A percentile compares a stretch with the other conserved stretches of the same genome.
Evolutionary conservation across 2,888 invertebrate species (phyloP).

Genomic region (Drosophila kanekoi): DNA sequence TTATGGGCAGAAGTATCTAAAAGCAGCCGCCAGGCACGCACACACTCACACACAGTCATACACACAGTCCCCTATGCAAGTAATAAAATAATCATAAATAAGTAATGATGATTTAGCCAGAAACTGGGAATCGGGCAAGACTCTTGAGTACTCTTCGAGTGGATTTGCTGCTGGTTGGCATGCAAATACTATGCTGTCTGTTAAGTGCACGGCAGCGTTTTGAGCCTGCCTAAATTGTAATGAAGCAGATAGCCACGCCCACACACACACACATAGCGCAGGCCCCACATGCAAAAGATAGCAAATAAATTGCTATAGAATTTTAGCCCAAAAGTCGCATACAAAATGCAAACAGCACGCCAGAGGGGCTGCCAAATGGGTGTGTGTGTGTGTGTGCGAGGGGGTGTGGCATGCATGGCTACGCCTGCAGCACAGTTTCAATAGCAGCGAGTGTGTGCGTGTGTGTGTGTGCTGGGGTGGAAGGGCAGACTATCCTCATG

Average conservation of each 20-base stretch:
- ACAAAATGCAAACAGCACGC: slow-evolving; percentile 57
- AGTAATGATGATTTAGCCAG: slow-evolving; percentile 72
- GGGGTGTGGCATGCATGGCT: slow-evolving; percentile 4
- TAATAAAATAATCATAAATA: slow-evolving; percentile 82
- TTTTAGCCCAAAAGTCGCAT: slow-evolving; percentile 82
- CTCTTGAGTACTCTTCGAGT: slow-evolving; percentile 9
- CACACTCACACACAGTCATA: slow-evolving; percentile 23
- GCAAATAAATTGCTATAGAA: slow-evolving; percentile 80
- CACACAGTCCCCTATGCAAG: slow-evolving; percentile 36
- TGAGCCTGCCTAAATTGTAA: slow-evolving; percentile 57
- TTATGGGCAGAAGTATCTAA: slow-evolving; percentile 35
- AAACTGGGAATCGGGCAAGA: slow-evolving; percentile 27
- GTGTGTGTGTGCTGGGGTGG: neutral
- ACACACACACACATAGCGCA: neutral
- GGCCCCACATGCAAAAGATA: slow-evolving; percentile 36
- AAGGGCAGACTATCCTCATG: slow-evolving; percentile 65
- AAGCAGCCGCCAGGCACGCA: slow-evolving; percentile 44
- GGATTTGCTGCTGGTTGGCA: slow-evolving; percentile 30
- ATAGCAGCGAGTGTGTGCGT: slow-evolving; percentile 9
- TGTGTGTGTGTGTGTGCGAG: neutral
- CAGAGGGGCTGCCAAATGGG: slow-evolving; percentile 26
- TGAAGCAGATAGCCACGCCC: slow-evolving; percentile 55
- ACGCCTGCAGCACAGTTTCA: slow-evolving; percentile 52
- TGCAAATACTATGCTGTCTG: slow-evolving; percentile 63
- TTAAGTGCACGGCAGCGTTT: slow-evolving; percentile 70